Evolutionary conservation across 2,888 invertebrate species (phyloP).

Genomic region (Agrochola lota): DNA sequence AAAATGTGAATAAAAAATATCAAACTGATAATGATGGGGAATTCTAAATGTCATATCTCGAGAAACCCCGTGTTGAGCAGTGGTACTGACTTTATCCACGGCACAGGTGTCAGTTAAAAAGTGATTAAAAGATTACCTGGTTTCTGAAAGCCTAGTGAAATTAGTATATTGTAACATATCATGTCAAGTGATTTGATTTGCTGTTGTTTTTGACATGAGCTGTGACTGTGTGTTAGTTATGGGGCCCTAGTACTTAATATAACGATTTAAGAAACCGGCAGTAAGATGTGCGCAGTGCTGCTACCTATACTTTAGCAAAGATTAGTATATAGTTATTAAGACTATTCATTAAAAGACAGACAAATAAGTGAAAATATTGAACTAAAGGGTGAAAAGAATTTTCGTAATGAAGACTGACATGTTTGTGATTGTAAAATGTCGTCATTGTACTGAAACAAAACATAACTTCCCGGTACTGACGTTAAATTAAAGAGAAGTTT

Average conservation of each 20-base stretch:
- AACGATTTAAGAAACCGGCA: background rate
- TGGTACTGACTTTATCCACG: background rate
- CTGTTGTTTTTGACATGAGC: background rate
- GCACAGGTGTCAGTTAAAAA: background rate
- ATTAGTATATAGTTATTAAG: conserved; percentile 9
- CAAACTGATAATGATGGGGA: background rate
- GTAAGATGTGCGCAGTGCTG: background rate
- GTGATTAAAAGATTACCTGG: background rate
- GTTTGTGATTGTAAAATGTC: conserved; percentile 29
- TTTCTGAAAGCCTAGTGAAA: background rate
- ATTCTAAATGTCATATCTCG: background rate
- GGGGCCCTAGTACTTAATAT: background rate
- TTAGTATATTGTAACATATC: background rate
- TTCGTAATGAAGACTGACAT: conserved; percentile 46
- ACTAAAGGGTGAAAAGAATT: conserved; percentile 10
- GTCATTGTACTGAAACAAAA: conserved; percentile 25
- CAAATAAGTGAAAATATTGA: conserved; percentile 11
- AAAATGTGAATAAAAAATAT: background rate
- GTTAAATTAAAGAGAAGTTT: conserved; percentile 38
- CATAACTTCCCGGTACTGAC: conserved; percentile 17
- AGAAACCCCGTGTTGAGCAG: background rate
- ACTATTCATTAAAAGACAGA: background rate
- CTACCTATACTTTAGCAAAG: background rate
- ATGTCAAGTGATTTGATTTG: background rate
- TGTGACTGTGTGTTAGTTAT: background rate